These are phyloP conservation scores for Pyrocoelia pectoralis DNA, from an alignment of 2,888 invertebrate genomes.

Conservation along the genomic window DNA sequence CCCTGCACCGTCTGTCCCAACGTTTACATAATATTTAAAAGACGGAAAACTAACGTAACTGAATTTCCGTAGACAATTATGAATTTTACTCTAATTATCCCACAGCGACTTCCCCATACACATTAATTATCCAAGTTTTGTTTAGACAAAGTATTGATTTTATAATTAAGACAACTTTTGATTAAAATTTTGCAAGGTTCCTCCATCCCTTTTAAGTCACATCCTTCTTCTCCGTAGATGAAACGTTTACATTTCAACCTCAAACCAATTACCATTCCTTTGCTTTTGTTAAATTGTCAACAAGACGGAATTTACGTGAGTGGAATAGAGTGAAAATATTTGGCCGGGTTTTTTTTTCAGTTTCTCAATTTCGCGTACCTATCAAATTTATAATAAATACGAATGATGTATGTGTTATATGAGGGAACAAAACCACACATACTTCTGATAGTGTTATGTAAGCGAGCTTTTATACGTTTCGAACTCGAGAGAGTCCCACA, in stretches of 20 bases:
- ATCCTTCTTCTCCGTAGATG: conserved; percentile 13
- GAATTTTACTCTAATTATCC: conserved; percentile 9
- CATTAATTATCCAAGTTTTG: conserved; percentile 19
- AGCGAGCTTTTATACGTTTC: conserved; percentile 49
- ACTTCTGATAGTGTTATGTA: conserved; percentile 25
- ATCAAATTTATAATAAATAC: neutral
- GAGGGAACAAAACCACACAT: conserved; percentile 9
- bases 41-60: neutral
- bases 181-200: conserved; percentile 13
- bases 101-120: conserved; percentile 8
- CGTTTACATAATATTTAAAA: neutral
- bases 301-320: conserved; percentile 24
- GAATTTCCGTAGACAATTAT: neutral
- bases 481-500: conserved; percentile 50
- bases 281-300: conserved; percentile 25
- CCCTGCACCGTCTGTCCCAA: neutral
- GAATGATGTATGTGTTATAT: neutral
- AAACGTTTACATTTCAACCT: conserved; percentile 21
- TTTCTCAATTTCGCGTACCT: neutral
- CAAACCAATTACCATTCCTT: conserved; percentile 23
- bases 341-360: neutral
- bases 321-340: conserved; percentile 17
- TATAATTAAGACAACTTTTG: conserved; percentile 18
- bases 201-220: neutral
- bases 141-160: conserved; percentile 9